Base-by-base conservation (phyloP, 1,140 invertebrate genomes). In the Cydia splendana region DNA sequence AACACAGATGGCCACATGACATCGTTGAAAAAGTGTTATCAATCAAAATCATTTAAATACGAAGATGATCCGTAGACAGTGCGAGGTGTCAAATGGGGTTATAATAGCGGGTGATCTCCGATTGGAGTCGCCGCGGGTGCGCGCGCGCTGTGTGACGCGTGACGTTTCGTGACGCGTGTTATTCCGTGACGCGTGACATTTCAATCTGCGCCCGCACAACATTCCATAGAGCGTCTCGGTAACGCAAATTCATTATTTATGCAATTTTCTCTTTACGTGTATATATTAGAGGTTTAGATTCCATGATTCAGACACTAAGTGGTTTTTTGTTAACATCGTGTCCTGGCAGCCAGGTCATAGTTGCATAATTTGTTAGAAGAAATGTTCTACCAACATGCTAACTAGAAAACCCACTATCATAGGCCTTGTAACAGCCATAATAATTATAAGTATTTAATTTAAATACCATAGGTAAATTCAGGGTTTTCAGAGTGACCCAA, bases 31-130 rank as follows among this genome's bases (percentile, higher is more conserved):
- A 62, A 24, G 57, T n/a, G 57, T 62, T 62, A 62, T 82, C 74
- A 78, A 82, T 80, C 80, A 80, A 82, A 84, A 85, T 84, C 80
- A 84, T 82, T 82, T 79, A 82, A 85, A 82, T 84, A 76, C 77
- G 73, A 80, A 78, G 65, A 82, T 82, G 77, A 78, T 74, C 80
- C 81, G 76, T 82, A 84, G 82, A 84, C 81, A 82, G 80, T 81
- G 76, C 76, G 65, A 79, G 51, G 51, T 67, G 76, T 62, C 81
- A 81, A 80, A 86, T 86, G 82, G 75, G 73, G 82, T 86, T 86
- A 85, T 86, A 86, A 85, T 85, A 81, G 57, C 65, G 48, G 78
- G 80, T 78, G 81, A 81, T 79, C 67, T 48, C 76, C 53, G 67
- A 20, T 15, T 65, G 75, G 57, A 71, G 76, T 51, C 78, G 48